Base-by-base conservation (phyloP, 2,113 vertebrate species). In the Beaufortia kweichowensis region DNA sequence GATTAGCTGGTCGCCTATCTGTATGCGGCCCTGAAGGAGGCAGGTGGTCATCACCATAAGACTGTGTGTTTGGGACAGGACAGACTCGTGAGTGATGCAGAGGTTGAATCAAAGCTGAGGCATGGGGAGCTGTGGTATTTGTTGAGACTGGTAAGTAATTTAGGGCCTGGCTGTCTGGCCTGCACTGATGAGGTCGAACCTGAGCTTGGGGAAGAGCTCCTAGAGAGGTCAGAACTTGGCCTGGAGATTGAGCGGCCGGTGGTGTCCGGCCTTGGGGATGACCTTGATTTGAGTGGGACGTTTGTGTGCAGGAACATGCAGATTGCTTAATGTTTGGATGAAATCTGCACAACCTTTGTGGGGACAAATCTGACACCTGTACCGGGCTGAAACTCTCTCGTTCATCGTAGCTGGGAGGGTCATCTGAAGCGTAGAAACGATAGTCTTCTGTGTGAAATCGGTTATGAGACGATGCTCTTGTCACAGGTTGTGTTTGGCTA, bases 381-480 rank as follows among this genome's bases (percentile, higher is more conserved):
- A 92, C 83, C 0, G 91, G 91, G 81, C 91, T 92, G 75, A 92
- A 93, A 75, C 92, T 91, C 69, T 92, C 91, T 78, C 91, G 86
- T 66, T 93, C 92, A 61, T 93, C 92, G 23, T 93, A 93, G 66
- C 91, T 92, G 6, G 92, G 92, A 3, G 92, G 92, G 72, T 93
- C 92, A 83, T 92, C 92, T 23, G 90, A 91, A 28, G 87, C 83
- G 73, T 88, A 88, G 81, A 91, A 91, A 57, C 35, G 81, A 28
- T 84, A 67, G 26, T 91, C 79, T 14, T 85, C 82, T 39, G 66
- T 80, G 24, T 81, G 62, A 83, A 86, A 57, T 82, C 77, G 53
- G 39, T 81, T 74, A 24, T 83, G 24, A 74, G 67, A 48, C 80
- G 87, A 46, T 43, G 81, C 2, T 33, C 62, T 75, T 23, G 65